These are phyloP conservation scores for Ambastaia sidthimunki DNA, from an alignment of 2,797 vertebrate species.

Conservation along the genomic window DNA sequence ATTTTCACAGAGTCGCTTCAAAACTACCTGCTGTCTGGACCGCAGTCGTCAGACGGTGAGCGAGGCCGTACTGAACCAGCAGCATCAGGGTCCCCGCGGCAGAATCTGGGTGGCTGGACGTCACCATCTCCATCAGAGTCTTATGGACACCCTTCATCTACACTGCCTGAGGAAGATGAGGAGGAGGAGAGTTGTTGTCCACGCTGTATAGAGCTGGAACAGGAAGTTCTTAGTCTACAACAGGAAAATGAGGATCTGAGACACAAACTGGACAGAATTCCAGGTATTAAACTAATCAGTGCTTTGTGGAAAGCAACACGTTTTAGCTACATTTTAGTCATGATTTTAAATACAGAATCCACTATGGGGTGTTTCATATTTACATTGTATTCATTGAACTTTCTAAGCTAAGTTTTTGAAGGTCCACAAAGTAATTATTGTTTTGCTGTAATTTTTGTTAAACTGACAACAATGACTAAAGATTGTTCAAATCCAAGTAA, in stretches of 20 bases:
- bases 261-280: constrained; percentile 91
- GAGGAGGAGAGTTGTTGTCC: constrained; percentile 95
- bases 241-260: constrained; percentile 98
- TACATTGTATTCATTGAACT: no score
- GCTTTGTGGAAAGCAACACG: not conserved
- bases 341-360: no score
- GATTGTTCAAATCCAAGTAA: no score
- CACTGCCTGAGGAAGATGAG: constrained; percentile 94
- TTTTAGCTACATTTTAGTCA: no score
- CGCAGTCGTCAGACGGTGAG: constrained; percentile 77
- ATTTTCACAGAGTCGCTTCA: constrained; percentile 98
- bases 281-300: constrained; percentile 80
- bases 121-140: constrained; percentile 95
- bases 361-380: no score
- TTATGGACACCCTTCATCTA: constrained; percentile 95
- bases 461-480: not conserved
- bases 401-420: not conserved
- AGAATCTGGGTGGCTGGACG: constrained; percentile 91
- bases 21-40: constrained; percentile 91
- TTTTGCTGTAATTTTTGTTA: no score
- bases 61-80: constrained; percentile 82
- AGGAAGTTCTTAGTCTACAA: constrained; percentile 97
- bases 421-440: no score
- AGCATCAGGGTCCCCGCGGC: constrained; percentile 84
- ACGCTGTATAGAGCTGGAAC: constrained; percentile 95